A percentile compares a stretch with the other conserved stretches of the same genome.
Conservation (phyloP, 2,888 invertebrate genomes). For the Cataglyphis livida region DNA sequence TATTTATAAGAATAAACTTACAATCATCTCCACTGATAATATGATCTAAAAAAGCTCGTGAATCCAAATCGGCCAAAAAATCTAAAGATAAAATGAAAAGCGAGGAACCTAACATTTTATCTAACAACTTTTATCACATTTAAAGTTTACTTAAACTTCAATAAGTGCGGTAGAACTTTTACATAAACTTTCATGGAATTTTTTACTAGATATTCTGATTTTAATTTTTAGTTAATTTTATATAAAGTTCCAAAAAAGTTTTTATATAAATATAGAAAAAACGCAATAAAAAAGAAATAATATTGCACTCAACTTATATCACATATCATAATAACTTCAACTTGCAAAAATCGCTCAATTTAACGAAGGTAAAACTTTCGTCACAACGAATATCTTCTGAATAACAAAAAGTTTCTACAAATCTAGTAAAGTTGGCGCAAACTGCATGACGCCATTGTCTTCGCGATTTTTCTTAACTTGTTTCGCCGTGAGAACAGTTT, state of each 20-base stretch:
- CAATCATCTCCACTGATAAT: neutral
- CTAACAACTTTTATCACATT: slow-evolving; percentile 1
- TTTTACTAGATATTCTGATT: neutral
- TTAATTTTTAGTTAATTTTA: slow-evolving; percentile 1
- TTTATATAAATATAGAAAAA: neutral
- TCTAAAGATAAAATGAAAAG: neutral
- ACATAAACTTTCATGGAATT: neutral
- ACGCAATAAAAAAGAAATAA: neutral
- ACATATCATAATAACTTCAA: neutral
- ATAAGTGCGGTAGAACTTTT: neutral
- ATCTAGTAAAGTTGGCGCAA: slow-evolving; percentile 24
- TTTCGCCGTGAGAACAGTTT: slow-evolving; percentile 1
- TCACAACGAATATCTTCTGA: slow-evolving; percentile 15
- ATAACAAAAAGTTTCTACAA: slow-evolving; percentile 15
- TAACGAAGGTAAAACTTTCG: neutral
- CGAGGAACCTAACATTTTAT: neutral
- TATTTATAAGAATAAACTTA: neutral
- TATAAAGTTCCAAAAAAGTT: neutral
- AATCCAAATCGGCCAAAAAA: neutral
- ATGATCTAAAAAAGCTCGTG: neutral
- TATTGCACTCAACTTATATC: neutral
- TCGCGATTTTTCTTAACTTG: slow-evolving; percentile 9
- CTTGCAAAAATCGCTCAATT: neutral
- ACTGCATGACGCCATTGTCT: neutral
- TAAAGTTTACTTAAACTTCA: slow-evolving; percentile 17